Evolutionary conservation across 2,113 vertebrate species (phyloP).

Genomic region (Ailurus styani): DNA sequence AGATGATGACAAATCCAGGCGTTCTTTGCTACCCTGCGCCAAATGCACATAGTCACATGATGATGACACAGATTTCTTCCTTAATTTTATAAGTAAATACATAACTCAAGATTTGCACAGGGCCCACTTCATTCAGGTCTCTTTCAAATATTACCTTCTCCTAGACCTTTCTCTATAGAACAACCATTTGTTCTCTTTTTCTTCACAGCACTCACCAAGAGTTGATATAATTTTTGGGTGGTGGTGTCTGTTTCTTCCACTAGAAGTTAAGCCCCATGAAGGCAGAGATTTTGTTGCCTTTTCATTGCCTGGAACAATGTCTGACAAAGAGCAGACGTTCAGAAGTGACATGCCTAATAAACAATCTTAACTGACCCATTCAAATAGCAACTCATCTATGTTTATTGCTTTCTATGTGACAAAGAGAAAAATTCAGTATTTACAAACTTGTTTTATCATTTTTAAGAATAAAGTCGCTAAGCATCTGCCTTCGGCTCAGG

Average conservation of each 20-base stretch:
- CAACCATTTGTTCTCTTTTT: neutral
- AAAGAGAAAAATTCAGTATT: conserved; percentile 17
- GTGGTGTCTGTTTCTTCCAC: neutral
- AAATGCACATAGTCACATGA: neutral
- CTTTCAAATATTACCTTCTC: neutral
- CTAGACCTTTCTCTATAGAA: neutral
- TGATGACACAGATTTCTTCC: neutral
- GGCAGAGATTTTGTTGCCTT: neutral
- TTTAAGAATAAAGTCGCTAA: neutral
- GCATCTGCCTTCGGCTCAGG: too few relatives aligned
- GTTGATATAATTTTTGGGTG: neutral
- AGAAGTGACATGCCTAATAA: conserved; percentile 9
- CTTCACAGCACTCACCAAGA: neutral
- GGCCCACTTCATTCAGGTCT: neutral
- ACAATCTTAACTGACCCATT: conserved; percentile 15
- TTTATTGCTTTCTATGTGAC: neutral
- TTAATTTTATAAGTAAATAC: neutral
- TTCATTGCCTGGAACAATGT: neutral
- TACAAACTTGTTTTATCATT: neutral
- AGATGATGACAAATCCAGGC: neutral
- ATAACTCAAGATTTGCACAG: neutral
- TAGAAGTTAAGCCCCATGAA: neutral
- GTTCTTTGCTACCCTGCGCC: neutral
- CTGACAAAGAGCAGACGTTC: neutral
- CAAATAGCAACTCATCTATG: neutral